Conservation (phyloP, 2,888 invertebrate genomes). For the Beris chalybata region DNA sequence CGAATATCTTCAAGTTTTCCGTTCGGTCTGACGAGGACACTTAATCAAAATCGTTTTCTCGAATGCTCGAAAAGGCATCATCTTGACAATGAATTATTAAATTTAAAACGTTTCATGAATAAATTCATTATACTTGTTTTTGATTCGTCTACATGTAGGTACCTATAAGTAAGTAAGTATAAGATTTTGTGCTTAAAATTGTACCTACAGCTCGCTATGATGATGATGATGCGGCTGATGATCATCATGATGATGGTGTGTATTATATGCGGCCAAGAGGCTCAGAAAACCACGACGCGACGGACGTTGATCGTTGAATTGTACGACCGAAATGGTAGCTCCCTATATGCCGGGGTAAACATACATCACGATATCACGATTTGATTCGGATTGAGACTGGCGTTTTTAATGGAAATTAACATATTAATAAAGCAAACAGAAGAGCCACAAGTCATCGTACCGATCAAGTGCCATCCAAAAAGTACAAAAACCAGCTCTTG, state of each 20-base stretch:
- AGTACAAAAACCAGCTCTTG: slow-evolving; percentile 7
- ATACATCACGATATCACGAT: slow-evolving; percentile 27
- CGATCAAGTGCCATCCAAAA: slow-evolving; percentile 32
- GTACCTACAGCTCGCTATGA: slow-evolving; percentile 4
- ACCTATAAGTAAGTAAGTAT: background rate
- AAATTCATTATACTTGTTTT: slow-evolving; percentile 31
- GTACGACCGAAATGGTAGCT: background rate
- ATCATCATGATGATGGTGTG: slow-evolving; percentile 4
- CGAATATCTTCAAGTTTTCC: background rate
- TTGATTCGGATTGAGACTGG: slow-evolving; percentile 30
- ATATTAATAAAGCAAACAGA: slow-evolving; percentile 34
- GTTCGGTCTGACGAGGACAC: slow-evolving; percentile 14
- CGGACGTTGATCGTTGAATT: no score
- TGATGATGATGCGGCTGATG: slow-evolving; percentile 15
- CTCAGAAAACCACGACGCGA: background rate
- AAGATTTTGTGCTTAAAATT: slow-evolving; percentile 20
- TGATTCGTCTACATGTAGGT: slow-evolving; percentile 1
- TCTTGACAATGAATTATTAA: slow-evolving; percentile 35
- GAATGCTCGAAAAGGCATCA: slow-evolving; percentile 18
- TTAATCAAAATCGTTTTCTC: slow-evolving; percentile 22
- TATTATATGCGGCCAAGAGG: background rate
- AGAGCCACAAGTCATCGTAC: slow-evolving; percentile 32
- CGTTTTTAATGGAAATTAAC: slow-evolving; percentile 36
- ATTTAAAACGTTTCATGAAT: slow-evolving; percentile 33
- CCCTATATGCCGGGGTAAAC: slow-evolving; percentile 10